These are phyloP conservation scores for Nymphalis urticae DNA, from an alignment of 2,888 invertebrate genomes.

Conservation along the genomic window DNA sequence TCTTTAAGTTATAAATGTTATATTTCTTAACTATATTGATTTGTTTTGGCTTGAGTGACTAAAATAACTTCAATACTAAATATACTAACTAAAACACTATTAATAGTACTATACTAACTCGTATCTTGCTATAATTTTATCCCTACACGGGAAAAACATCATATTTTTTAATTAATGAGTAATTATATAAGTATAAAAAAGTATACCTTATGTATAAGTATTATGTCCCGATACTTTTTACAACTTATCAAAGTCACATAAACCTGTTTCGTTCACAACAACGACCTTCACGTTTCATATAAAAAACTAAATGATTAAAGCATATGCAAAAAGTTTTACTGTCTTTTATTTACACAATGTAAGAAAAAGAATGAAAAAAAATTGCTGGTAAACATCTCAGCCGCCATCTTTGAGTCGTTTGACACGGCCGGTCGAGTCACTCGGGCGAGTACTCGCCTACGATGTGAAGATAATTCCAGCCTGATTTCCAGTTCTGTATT, in stretches of 20 bases:
- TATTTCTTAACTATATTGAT: too few species aligned
- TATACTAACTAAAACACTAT: too few species aligned
- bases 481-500: conserved; percentile 3
- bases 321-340: conserved; percentile 36
- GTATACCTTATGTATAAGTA: neutral
- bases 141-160: too few species aligned
- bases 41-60: too few species aligned
- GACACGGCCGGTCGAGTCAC: conserved; percentile 5
- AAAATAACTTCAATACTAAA: too few species aligned
- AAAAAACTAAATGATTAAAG: conserved; percentile 35
- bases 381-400: conserved; percentile 35
- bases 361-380: conserved; percentile 34
- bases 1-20: too few species aligned
- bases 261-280: conserved; percentile 5
- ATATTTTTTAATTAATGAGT: too few species aligned
- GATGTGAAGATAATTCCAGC: conserved; percentile 3
- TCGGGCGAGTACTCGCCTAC: conserved; percentile 10
- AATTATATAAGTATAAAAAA: too few species aligned
- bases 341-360: conserved; percentile 30
- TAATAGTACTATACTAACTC: too few species aligned
- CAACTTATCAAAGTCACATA: conserved; percentile 3
- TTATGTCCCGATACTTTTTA: neutral
- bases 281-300: conserved; percentile 18
- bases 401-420: conserved; percentile 32
- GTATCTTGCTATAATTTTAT: too few species aligned